A percentile compares a stretch with the other conserved stretches of the same genome.
Evolutionary conservation across 2,888 invertebrate species (phyloP).

Genomic region (Polymixis lichenea): DNA sequence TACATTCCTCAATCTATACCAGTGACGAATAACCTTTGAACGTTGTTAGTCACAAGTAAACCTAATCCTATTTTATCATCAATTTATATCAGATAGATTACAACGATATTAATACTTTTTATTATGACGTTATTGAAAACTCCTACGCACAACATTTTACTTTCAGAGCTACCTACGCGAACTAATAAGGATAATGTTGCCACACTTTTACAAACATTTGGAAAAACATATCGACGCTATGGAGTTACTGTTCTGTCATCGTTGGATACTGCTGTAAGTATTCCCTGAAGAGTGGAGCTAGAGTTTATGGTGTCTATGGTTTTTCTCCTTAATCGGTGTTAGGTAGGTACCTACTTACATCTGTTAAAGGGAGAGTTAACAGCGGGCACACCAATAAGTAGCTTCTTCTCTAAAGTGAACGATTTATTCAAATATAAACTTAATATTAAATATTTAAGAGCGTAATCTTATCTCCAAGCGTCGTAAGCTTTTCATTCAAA

Average conservation of each 20-base stretch:
- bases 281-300: neutral
- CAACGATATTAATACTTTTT: slow-evolving; percentile 16
- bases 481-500: too few relatives aligned
- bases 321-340: neutral
- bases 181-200: slow-evolving; percentile 96
- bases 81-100: slow-evolving; percentile 21
- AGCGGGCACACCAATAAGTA: neutral
- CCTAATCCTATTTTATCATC: slow-evolving; percentile 44
- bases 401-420: too few relatives aligned
- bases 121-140: slow-evolving; percentile 38
- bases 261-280: slow-evolving; percentile 97
- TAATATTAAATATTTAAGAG: neutral
- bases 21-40: neutral
- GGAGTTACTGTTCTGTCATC: slow-evolving; percentile 97
- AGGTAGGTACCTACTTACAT: neutral
- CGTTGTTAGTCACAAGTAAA: slow-evolving; percentile 11
- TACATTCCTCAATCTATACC: neutral
- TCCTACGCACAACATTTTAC: slow-evolving; percentile 42
- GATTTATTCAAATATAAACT: too few relatives aligned
- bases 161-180: slow-evolving; percentile 95
- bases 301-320: neutral
- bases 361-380: too few relatives aligned
- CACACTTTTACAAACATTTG: slow-evolving; percentile 97
- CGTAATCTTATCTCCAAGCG: neutral
- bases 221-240: slow-evolving; percentile 96